A percentile compares a stretch with the other conserved stretches of the same genome.
These are phyloP conservation scores for Apis florea DNA, from an alignment of 1,140 invertebrate genomes.

Conservation along the genomic window DNA sequence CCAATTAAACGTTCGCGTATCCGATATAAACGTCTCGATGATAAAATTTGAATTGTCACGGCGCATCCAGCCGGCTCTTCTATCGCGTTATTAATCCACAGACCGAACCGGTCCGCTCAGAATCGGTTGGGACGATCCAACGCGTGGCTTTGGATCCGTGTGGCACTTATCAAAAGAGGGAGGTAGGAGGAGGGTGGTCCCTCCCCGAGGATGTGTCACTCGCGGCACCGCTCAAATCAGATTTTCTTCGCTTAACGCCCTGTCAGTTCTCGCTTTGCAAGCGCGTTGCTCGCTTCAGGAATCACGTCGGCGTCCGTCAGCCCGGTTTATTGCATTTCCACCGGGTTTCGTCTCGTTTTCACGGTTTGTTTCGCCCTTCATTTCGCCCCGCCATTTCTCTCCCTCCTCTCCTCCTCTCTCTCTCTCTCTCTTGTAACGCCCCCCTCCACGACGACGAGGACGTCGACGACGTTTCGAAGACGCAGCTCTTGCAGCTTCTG, in stretches of 20 bases:
- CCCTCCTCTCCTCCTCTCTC: background rate
- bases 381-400: slow-evolving; percentile 47
- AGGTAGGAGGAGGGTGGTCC: slow-evolving; percentile 20
- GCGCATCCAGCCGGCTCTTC: background rate
- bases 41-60: slow-evolving; percentile 27
- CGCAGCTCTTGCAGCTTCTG: slow-evolving; percentile 59
- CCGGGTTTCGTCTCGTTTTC: slow-evolving; percentile 73
- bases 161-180: slow-evolving; percentile 35
- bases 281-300: slow-evolving; percentile 64
- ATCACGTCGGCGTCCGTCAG: slow-evolving; percentile 67
- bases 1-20: slow-evolving; percentile 1
- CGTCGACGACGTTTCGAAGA: slow-evolving; percentile 54
- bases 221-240: slow-evolving; percentile 56
- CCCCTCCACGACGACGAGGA: background rate
- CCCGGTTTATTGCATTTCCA: slow-evolving; percentile 74
- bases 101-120: too few relatives aligned
- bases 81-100: slow-evolving; percentile 36
- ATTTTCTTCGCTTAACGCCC: slow-evolving; percentile 65
- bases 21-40: background rate
- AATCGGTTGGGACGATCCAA: slow-evolving; percentile 3
- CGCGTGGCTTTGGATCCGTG: background rate
- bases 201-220: slow-evolving; percentile 48
- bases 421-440: too few relatives aligned
- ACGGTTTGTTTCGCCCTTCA: slow-evolving; percentile 75
- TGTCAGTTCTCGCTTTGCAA: slow-evolving; percentile 63